Evolutionary conservation across 2,113 vertebrate genomes (phyloP), one percentile per base, ranked within the genome.

Genomic region (Sclerurus mexicanus): DNA sequence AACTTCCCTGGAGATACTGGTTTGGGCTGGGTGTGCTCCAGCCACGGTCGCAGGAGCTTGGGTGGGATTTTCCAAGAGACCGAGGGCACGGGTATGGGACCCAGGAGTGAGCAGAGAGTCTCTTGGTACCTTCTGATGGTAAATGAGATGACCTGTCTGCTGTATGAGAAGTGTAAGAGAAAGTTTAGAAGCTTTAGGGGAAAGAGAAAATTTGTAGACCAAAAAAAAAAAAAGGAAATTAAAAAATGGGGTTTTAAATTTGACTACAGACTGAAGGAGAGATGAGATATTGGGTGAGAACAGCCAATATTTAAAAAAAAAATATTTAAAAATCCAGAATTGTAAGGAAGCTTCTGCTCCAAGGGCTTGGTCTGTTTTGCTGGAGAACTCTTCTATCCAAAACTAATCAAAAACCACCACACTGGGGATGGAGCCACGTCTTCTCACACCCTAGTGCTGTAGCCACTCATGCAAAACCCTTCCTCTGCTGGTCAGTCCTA

Each of bases 391-490:
- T 77, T 69, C 28, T 59, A 12, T 12, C 28, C 47, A 67, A 58
- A 62, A 63, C 16, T 12, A 8, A 52, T 14, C 75, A 23, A 3
- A 0, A 2, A 58, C 3, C 17, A 18, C 33, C 39, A 21, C 3
- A 0, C 13, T 31, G 15, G 15, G 33, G 39, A 24, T 56, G 52
- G 60, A 84, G 15, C 23, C 63, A 35, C 0, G 0, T 75, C 47
- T 39, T 16, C 4, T 40, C 62, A 69, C 0, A 1, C 37, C 46
- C 12, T 1, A 0, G 9, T 19, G 28, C 17, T 0, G 0, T 11
- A 53, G 22, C 40, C 31, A 13, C 6, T 39, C 19, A 1, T 1
- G 14, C 7, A 25, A 55, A 47, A 72, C 16, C 15, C 14, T 27
- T 4, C 47, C 39, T 85, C 42, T 66, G 10, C 33, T 72, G 49